phyloP scores from a whole-genome alignment of 2,113 vertebrate genomes.

The Siniperca knerii region DNA sequence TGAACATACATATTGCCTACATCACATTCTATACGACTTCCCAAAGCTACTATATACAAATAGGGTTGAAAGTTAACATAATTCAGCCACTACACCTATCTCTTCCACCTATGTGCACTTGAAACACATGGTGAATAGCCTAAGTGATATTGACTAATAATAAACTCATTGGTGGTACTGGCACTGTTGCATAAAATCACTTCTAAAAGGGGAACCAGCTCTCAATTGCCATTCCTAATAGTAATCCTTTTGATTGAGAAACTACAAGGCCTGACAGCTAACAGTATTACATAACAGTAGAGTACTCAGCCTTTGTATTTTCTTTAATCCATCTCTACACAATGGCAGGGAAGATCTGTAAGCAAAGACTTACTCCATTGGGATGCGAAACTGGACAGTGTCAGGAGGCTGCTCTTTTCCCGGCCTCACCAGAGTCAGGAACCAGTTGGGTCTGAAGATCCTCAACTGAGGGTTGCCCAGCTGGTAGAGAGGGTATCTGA shows the following conservation, averaged over 20 bases:
- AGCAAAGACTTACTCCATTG: conserved; percentile 92
- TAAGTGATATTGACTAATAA: background rate
- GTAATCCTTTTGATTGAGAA: background rate
- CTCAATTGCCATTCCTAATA: background rate
- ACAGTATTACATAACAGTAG: background rate
- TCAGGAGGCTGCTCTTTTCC: conserved; percentile 91
- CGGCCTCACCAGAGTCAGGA: conserved; percentile 91
- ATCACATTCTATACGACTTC: background rate
- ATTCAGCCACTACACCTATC: background rate
- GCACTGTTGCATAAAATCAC: background rate
- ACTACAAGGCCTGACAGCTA: background rate
- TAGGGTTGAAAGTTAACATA: background rate
- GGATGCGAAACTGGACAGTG: conserved; percentile 93
- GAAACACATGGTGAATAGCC: background rate
- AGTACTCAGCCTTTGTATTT: background rate
- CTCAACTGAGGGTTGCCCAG: conserved; percentile 93
- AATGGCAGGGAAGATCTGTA: background rate
- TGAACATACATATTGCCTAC: background rate
- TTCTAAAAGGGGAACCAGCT: background rate
- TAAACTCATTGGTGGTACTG: background rate
- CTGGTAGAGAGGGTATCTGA: conserved; percentile 94
- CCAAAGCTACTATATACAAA: too few relatives aligned
- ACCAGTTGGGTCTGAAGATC: conserved; percentile 94
- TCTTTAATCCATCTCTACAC: background rate
- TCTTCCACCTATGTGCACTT: background rate